phyloP scores from a whole-genome alignment of 92 coral and sea anemone species.

The Palythoa grandis region DNA sequence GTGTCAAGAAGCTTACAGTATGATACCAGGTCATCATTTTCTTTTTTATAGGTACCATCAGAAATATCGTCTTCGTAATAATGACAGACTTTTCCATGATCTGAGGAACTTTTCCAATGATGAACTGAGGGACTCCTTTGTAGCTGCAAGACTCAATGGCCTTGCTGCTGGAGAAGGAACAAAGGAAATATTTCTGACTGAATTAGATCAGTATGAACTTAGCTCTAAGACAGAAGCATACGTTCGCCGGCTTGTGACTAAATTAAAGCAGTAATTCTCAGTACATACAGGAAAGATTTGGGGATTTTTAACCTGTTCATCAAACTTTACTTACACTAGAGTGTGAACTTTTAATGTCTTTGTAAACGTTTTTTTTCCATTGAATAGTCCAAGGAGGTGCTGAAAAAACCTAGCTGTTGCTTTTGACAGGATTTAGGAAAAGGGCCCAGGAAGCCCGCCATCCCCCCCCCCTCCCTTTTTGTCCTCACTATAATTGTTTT shows the following conservation, averaged over 20 bases:
- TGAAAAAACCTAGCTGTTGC: too few relatives aligned
- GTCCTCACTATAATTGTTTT: too few relatives aligned
- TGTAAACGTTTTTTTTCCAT: too few relatives aligned
- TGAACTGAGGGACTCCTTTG: slow-evolving; percentile 38
- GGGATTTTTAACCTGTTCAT: background rate
- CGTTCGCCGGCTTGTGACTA: background rate
- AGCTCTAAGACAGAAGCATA: background rate
- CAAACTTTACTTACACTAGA: too few relatives aligned
- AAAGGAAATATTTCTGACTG: background rate
- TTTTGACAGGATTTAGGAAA: too few relatives aligned
- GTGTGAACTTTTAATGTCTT: too few relatives aligned
- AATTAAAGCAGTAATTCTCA: slow-evolving; percentile 9
- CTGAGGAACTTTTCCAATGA: slow-evolving; percentile 26
- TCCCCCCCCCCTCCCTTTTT: too few relatives aligned
- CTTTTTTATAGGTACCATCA: slow-evolving; percentile 34
- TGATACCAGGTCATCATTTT: background rate
- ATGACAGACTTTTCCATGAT: background rate
- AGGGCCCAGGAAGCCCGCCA: too few relatives aligned
- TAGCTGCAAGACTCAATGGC: slow-evolving; percentile 49
- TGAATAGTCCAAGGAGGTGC: too few relatives aligned
- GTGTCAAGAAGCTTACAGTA: too few relatives aligned
- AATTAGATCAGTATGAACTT: slow-evolving; percentile 9
- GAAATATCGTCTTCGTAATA: slow-evolving; percentile 37
- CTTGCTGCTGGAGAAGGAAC: slow-evolving; percentile 29
- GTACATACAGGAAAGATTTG: background rate